Evolutionary conservation across 1,140 invertebrate genomes (phyloP).

Genomic region (Trissolcus basalis): DNA sequence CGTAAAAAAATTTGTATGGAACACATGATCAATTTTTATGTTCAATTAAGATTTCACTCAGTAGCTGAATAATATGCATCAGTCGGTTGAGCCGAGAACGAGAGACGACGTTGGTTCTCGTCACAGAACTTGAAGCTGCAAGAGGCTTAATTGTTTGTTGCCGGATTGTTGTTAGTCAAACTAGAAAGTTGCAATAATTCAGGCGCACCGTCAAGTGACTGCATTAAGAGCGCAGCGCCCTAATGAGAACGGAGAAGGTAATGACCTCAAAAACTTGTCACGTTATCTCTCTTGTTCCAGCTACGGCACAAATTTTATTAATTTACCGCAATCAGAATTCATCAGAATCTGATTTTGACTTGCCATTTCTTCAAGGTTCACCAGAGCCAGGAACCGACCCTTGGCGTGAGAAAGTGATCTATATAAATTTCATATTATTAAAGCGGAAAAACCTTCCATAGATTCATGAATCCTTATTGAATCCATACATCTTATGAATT

Average conservation of each 20-base stretch:
- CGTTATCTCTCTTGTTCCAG: slow-evolving; percentile 3
- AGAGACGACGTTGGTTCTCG: slow-evolving; percentile 15
- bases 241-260: slow-evolving; percentile 49
- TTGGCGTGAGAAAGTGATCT: slow-evolving; percentile 28
- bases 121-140: slow-evolving; percentile 39
- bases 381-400: slow-evolving; percentile 36
- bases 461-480: slow-evolving; percentile 52
- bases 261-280: slow-evolving; percentile 33
- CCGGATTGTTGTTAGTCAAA: slow-evolving; percentile 72
- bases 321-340: neutral
- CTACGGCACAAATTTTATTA: neutral
- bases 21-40: slow-evolving; percentile 35
- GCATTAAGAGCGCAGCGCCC: slow-evolving; percentile 39
- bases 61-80: slow-evolving; percentile 21
- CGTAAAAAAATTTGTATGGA: no score
- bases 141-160: slow-evolving; percentile 71
- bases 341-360: no score
- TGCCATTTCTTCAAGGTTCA: slow-evolving; percentile 21
- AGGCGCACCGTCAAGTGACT: slow-evolving; percentile 44
- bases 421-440: slow-evolving; percentile 57
- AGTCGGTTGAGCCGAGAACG: slow-evolving; percentile 17
- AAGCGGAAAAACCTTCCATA: slow-evolving; percentile 30
- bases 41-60: slow-evolving; percentile 20
- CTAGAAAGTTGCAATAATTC: slow-evolving; percentile 73
- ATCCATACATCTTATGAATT: slow-evolving; percentile 54